Percentiles rank a stretch among this genome's conserved stretches.
Evolutionary conservation across 1,140 invertebrate genomes (phyloP).

Genomic region (Zaprionus ornatus): DNA sequence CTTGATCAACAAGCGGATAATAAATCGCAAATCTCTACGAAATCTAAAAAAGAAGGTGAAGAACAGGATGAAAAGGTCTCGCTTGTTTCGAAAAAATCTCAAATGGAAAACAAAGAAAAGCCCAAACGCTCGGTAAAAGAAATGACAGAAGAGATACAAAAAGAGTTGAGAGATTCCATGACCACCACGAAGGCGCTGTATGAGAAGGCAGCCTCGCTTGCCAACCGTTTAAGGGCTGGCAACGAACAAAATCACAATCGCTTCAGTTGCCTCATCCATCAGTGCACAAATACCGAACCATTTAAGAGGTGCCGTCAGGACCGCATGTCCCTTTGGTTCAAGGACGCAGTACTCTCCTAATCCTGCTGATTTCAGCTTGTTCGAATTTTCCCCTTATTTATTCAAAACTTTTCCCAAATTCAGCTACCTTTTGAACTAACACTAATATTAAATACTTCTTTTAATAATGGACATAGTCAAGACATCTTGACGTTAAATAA

Average conservation of each 20-base stretch:
- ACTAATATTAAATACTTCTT: constrained; percentile 19
- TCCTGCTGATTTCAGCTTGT: not conserved
- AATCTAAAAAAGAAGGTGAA: not conserved
- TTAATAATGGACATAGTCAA: constrained; percentile 17
- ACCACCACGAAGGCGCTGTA: constrained; percentile 18
- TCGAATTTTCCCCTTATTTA: not conserved
- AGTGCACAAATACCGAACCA: constrained; percentile 36
- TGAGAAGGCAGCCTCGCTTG: constrained; percentile 34
- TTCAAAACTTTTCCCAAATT: not conserved
- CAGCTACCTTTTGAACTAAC: not conserved
- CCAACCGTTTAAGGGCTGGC: constrained; percentile 53
- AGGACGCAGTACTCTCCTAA: constrained; percentile 64
- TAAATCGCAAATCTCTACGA: not conserved
- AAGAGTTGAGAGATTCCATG: not conserved
- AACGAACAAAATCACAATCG: constrained; percentile 53
- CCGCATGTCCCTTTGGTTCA: constrained; percentile 66
- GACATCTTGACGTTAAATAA: not conserved
- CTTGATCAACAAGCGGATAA: not conserved
- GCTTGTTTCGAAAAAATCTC: not conserved
- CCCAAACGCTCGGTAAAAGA: not conserved
- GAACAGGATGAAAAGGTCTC: not conserved
- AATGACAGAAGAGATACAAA: constrained; percentile 6
- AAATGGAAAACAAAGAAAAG: not conserved
- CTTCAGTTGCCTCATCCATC: constrained; percentile 30
- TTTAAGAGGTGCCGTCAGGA: constrained; percentile 35